Percentiles rank a stretch among this genome's conserved stretches.
Evolutionary conservation across 2,888 invertebrate genomes (phyloP).

Genomic region (Caenorhabditis sp.): DNA sequence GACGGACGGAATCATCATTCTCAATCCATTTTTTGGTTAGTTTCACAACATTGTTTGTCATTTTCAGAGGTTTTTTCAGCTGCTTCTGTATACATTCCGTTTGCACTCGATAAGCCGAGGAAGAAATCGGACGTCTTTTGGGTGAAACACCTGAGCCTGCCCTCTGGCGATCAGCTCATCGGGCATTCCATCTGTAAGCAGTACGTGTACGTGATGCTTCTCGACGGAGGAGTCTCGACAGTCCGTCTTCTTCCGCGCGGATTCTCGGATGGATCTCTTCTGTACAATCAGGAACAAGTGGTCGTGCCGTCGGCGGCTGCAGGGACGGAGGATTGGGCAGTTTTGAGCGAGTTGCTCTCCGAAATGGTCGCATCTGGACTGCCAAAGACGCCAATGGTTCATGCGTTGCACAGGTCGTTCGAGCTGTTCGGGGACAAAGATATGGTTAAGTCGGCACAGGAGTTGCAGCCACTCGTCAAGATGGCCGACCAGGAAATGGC

Average conservation of each 20-base stretch:
- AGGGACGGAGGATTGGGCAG: constrained; percentile 32
- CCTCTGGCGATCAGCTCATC: constrained; percentile 38
- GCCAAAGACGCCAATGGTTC: constrained; percentile 24
- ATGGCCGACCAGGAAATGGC: constrained; percentile 34
- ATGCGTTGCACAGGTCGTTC: constrained; percentile 25
- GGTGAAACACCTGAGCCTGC: constrained; percentile 3
- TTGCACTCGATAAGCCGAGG: constrained; percentile 25
- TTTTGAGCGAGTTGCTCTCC: constrained; percentile 43
- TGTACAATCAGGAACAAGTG: constrained; percentile 9
- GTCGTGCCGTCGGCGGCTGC: constrained; percentile 18
- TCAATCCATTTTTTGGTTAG: constrained; percentile 45
- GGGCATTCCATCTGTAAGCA: constrained; percentile 31
- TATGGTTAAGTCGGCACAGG: constrained; percentile 24
- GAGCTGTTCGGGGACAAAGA: constrained; percentile 52
- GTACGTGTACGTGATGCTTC: constrained; percentile 42
- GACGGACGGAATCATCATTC: constrained; percentile 48
- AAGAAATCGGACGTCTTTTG: constrained; percentile 11
- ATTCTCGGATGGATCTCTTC: constrained; percentile 18
- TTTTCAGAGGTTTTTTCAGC: too few relatives aligned
- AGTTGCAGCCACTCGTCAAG: constrained; percentile 13
- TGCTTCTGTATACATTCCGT: constrained; percentile 27
- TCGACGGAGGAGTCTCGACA: constrained; percentile 34
- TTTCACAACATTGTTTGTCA: not conserved
- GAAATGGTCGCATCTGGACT: constrained; percentile 52
- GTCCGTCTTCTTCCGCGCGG: constrained; percentile 46